phyloP scores from a whole-genome alignment of 2,113 vertebrate genomes.

The Alces alces region DNA sequence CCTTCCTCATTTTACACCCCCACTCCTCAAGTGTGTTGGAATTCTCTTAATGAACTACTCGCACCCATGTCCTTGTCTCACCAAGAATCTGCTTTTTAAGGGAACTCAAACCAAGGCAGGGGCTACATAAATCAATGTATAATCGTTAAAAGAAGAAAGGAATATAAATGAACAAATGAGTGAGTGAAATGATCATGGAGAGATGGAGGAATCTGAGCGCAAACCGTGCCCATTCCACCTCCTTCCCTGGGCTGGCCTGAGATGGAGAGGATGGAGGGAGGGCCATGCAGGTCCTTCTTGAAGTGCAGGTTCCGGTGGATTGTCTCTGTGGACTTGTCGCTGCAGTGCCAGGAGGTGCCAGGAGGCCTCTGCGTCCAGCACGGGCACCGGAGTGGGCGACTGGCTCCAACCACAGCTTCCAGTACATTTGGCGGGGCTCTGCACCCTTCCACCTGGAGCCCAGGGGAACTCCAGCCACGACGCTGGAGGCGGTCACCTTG shows the following conservation, averaged over 20 bases:
- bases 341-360: fast-evolving
- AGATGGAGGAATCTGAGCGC: too few species aligned
- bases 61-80: background rate
- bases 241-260: background rate
- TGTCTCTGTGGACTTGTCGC: fast-evolving
- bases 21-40: background rate
- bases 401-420: background rate
- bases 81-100: background rate
- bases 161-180: background rate
- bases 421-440: fast-evolving
- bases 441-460: background rate
- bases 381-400: fast-evolving
- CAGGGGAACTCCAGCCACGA: background rate
- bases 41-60: background rate
- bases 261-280: fast-evolving
- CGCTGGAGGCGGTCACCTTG: background rate
- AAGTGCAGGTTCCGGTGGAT: fast-evolving
- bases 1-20: background rate
- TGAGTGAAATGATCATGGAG: too few species aligned
- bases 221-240: background rate
- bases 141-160: background rate
- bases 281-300: background rate
- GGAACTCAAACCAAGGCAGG: background rate
- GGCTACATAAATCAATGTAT: background rate
- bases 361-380: background rate